These are phyloP conservation scores for Penaeus chinensis DNA, from an alignment of 1,140 invertebrate species.

Conservation along the genomic window DNA sequence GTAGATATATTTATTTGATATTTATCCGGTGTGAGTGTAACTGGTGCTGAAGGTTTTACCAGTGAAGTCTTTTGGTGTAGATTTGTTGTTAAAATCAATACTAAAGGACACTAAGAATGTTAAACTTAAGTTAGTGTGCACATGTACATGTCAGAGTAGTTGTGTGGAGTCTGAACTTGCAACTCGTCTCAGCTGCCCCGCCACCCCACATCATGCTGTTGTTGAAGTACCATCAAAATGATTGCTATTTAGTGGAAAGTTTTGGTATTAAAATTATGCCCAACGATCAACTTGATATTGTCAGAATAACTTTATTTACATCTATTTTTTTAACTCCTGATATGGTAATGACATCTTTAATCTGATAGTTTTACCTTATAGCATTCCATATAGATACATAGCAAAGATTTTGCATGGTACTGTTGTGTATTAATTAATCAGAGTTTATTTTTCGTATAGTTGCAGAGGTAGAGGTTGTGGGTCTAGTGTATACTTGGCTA, in stretches of 20 bases:
- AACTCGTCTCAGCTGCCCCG: constrained; percentile 1
- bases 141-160: too few relatives aligned
- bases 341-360: not conserved
- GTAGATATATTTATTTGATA: too few relatives aligned
- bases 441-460: constrained; percentile 37
- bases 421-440: constrained; percentile 1
- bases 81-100: too few relatives aligned
- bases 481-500: constrained; percentile 36
- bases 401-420: constrained; percentile 41
- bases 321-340: not conserved
- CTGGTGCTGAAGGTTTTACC: too few relatives aligned
- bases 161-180: not conserved
- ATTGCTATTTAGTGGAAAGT: constrained; percentile 4
- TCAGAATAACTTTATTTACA: too few relatives aligned
- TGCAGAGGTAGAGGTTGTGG: constrained; percentile 44
- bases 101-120: too few relatives aligned
- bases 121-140: too few relatives aligned
- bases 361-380: not conserved
- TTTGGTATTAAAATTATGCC: too few relatives aligned
- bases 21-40: too few relatives aligned
- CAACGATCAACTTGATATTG: too few relatives aligned
- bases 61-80: too few relatives aligned
- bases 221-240: constrained; percentile 37
- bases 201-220: constrained; percentile 18
- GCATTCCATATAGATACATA: constrained; percentile 28